Evolutionary conservation across 2,113 vertebrate genomes (phyloP).

Genomic region (Alligator mississippiensis): DNA sequence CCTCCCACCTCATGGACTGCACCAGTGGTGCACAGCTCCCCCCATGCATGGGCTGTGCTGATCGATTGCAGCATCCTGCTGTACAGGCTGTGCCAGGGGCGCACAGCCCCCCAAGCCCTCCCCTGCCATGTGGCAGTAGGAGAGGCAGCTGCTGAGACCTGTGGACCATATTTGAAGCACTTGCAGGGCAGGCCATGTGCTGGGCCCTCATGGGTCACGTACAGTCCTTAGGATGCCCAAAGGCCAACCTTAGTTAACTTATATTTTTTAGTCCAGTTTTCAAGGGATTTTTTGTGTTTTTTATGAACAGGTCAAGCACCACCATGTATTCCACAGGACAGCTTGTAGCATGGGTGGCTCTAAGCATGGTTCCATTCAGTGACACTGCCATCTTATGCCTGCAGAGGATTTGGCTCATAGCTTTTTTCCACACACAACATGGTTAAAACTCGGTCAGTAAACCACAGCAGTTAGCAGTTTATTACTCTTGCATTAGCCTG

Average conservation of each 20-base stretch:
- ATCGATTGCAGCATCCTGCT: too few species aligned
- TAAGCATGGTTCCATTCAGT: not conserved
- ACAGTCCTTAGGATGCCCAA: too few species aligned
- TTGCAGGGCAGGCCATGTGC: too few species aligned
- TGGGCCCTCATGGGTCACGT: too few species aligned
- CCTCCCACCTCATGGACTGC: too few species aligned
- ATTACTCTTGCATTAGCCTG: not conserved
- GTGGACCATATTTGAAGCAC: too few species aligned
- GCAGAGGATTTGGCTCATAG: not conserved
- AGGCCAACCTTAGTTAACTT: not conserved
- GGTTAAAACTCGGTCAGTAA: not conserved
- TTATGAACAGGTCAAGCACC: not conserved
- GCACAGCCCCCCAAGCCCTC: too few species aligned
- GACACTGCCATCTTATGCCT: not conserved
- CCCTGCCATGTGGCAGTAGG: too few species aligned
- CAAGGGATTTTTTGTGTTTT: not conserved
- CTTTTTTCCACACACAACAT: not conserved
- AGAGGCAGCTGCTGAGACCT: too few species aligned
- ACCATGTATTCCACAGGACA: not conserved
- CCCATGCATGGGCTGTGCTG: too few species aligned
- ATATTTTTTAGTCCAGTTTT: not conserved
- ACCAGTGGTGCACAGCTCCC: too few species aligned
- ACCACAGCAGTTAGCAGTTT: constrained; percentile 21
- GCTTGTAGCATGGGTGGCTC: not conserved
- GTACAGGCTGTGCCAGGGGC: too few species aligned